These are phyloP conservation scores for Blastobasis lacticolella DNA, from an alignment of 2,888 invertebrate species.

Conservation along the genomic window DNA sequence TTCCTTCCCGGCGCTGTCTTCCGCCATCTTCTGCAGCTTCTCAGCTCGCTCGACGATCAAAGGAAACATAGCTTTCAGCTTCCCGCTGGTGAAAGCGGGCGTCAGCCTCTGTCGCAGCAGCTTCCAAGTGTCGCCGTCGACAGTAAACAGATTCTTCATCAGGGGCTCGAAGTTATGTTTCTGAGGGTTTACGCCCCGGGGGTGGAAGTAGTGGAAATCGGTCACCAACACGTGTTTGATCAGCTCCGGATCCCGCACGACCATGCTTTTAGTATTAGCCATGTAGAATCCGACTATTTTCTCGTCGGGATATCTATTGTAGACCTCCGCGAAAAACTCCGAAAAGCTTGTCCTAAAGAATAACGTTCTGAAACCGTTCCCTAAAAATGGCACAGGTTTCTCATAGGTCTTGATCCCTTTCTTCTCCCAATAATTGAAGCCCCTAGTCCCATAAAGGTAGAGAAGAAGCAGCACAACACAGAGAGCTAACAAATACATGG, in stretches of 20 bases:
- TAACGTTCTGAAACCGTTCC: constrained; percentile 33
- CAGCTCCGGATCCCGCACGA: constrained; percentile 43
- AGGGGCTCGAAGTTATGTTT: constrained; percentile 30
- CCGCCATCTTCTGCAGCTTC: constrained; percentile 27
- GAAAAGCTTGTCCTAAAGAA: constrained; percentile 31
- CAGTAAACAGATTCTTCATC: constrained; percentile 36
- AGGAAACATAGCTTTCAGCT: constrained; percentile 54
- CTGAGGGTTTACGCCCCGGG: constrained; percentile 33
- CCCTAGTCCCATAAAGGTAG: no score
- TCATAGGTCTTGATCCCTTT: constrained; percentile 36
- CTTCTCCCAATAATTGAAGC: constrained; percentile 29
- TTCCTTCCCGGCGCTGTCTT: constrained; percentile 12
- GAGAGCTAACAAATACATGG: no score
- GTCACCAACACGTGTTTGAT: constrained; percentile 35
- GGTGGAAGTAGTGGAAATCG: constrained; percentile 40
- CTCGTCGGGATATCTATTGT: constrained; percentile 41
- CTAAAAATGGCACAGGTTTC: constrained; percentile 36
- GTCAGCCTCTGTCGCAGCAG: constrained; percentile 47
- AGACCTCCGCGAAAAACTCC: constrained; percentile 30
- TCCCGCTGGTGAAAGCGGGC: constrained; percentile 48
- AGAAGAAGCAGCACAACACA: no score
- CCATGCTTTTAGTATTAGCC: constrained; percentile 30
- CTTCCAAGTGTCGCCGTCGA: constrained; percentile 50
- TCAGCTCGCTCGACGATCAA: constrained; percentile 45
- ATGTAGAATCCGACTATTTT: constrained; percentile 42